phyloP scores from a whole-genome alignment of 1,140 invertebrate species.

The Drosophila athabasca region DNA sequence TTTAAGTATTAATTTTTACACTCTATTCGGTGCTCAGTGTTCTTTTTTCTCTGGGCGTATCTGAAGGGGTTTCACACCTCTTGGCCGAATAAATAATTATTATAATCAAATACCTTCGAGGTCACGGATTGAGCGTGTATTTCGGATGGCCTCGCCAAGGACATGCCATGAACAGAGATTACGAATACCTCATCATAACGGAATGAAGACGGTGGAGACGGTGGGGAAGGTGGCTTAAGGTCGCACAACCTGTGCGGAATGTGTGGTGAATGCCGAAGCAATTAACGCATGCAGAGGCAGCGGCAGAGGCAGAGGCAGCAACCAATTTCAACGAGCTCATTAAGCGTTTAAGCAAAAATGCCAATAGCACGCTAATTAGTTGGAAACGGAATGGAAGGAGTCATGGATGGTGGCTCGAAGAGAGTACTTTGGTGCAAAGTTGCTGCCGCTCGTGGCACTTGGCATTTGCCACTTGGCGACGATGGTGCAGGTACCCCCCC shows the following conservation, averaged over 20 bases:
- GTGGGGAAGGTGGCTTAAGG: too few species aligned
- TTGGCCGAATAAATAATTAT: not conserved
- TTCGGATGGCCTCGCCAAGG: constrained; percentile 42
- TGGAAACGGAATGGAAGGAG: constrained; percentile 19
- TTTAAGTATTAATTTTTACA: too few species aligned
- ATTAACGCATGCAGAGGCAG: constrained; percentile 45
- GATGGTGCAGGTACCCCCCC: too few species aligned
- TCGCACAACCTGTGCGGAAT: too few species aligned
- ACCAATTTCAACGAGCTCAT: constrained; percentile 71
- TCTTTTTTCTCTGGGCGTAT: too few species aligned
- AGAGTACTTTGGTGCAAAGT: constrained; percentile 25
- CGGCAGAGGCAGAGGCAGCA: not conserved
- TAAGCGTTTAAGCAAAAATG: constrained; percentile 80
- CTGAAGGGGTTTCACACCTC: not conserved
- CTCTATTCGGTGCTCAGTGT: too few species aligned
- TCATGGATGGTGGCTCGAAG: not conserved
- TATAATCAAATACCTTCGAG: constrained; percentile 24
- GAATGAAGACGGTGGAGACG: too few species aligned
- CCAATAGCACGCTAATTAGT: constrained; percentile 80
- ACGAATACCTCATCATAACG: constrained; percentile 52
- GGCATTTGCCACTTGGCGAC: constrained; percentile 65
- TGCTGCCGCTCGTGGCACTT: constrained; percentile 49
- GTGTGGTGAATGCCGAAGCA: constrained; percentile 9
- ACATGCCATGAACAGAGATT: constrained; percentile 29
- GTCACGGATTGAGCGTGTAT: constrained; percentile 47